phyloP scores from a whole-genome alignment of 2,888 invertebrate genomes.

The Lithophane semibrunnea region DNA sequence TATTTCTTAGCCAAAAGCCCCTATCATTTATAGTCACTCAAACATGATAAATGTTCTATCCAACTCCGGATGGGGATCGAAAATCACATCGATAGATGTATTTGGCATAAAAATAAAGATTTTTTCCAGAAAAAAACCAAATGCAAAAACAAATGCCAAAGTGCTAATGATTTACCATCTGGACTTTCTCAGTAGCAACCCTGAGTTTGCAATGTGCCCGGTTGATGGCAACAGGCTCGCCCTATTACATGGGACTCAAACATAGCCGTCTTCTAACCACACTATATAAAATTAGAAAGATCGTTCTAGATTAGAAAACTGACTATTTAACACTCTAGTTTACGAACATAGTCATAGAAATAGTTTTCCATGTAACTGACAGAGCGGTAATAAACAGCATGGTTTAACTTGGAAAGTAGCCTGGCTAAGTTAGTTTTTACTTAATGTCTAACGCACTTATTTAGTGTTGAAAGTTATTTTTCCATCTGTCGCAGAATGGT shows the following conservation, averaged over 20 bases:
- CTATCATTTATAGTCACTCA: too few relatives aligned
- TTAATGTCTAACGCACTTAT: neutral
- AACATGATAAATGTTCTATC: too few relatives aligned
- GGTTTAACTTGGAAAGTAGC: constrained; percentile 52
- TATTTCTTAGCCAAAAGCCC: too few relatives aligned
- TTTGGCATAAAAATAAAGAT: too few relatives aligned
- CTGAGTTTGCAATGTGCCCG: too few relatives aligned
- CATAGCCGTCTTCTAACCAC: neutral
- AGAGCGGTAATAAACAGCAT: constrained; percentile 10
- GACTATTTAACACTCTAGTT: constrained; percentile 13
- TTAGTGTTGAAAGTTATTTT: neutral
- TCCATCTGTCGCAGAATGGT: neutral
- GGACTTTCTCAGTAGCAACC: too few relatives aligned
- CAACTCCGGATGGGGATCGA: too few relatives aligned
- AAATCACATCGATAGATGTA: too few relatives aligned
- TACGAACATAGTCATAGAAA: constrained; percentile 29
- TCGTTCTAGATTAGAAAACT: constrained; percentile 30
- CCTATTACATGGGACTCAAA: too few relatives aligned
- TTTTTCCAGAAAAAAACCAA: neutral
- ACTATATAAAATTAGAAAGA: constrained; percentile 20
- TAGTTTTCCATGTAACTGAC: constrained; percentile 20
- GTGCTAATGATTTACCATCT: too few relatives aligned
- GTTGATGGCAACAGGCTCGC: too few relatives aligned
- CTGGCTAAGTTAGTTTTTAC: constrained; percentile 17
- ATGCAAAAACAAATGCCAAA: too few relatives aligned